Evolutionary conservation across 2,113 vertebrate genomes (phyloP).

Genomic region (Dolichotis patagonum): DNA sequence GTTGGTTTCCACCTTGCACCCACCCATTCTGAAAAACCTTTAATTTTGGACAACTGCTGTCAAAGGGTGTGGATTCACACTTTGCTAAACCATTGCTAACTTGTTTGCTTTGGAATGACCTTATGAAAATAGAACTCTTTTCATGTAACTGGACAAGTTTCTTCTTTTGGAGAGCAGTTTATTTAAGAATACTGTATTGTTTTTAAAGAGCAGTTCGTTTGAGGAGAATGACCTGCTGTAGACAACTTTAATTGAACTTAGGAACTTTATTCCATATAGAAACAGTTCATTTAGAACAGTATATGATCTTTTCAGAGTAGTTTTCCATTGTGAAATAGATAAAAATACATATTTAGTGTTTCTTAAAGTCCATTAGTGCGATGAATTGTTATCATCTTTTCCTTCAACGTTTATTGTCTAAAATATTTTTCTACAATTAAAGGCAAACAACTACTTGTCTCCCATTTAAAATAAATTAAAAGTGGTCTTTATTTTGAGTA

Average conservation of each 20-base stretch:
- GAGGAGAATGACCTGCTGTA: not conserved
- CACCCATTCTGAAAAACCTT: conserved; percentile 14
- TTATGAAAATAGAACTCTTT: conserved; percentile 49
- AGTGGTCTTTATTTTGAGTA: not conserved
- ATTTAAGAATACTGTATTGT: conserved; percentile 60
- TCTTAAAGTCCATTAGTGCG: not conserved
- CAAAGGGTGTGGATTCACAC: not conserved
- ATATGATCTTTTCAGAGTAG: not conserved
- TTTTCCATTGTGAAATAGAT: conserved; percentile 6
- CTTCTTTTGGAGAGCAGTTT: conserved; percentile 37
- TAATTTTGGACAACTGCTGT: conserved; percentile 19
- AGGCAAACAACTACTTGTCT: not conserved
- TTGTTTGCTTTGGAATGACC: conserved; percentile 64
- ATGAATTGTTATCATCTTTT: not conserved
- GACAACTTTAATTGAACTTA: not conserved
- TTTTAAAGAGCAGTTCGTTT: conserved; percentile 59
- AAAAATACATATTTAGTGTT: not conserved
- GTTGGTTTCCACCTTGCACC: not conserved
- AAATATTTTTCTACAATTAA: conserved; percentile 20
- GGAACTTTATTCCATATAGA: conserved; percentile 31
- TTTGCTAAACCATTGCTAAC: not conserved
- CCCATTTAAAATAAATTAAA: conserved; percentile 27
- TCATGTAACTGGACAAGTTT: conserved; percentile 56
- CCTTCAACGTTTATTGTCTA: not conserved
- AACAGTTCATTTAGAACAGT: conserved; percentile 11